A percentile compares a stretch with the other conserved stretches of the same genome.
These are phyloP conservation scores for Oreortyx pictus DNA, from an alignment of 2,797 vertebrate genomes.

Conservation along the genomic window DNA sequence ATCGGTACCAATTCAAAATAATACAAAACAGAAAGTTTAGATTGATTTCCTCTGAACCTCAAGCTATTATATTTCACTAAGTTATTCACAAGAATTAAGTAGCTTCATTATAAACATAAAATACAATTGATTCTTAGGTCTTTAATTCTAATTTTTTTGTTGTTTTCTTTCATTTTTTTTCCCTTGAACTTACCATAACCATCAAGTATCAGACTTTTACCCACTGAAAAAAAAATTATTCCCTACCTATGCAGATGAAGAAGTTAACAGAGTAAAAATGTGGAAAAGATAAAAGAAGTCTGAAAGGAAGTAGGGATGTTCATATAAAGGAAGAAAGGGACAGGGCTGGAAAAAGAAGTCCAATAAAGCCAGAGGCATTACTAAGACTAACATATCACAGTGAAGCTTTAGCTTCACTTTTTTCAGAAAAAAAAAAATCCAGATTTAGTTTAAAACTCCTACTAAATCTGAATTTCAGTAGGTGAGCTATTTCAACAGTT, in stretches of 20 bases:
- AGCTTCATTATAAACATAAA: background rate
- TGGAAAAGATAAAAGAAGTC: background rate
- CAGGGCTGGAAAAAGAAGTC: background rate
- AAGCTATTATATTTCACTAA: background rate
- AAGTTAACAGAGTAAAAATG: background rate
- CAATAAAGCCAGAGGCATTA: accelerated
- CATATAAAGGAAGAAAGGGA: background rate
- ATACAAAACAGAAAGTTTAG: background rate
- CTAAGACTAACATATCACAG: background rate
- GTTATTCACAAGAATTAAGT: background rate
- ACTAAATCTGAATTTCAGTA: background rate
- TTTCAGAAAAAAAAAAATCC: background rate
- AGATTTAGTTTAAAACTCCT: background rate
- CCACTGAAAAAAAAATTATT: background rate
- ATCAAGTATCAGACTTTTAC: background rate
- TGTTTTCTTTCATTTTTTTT: accelerated
- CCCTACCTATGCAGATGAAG: background rate
- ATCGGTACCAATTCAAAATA: background rate
- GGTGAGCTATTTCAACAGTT: background rate
- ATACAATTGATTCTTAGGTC: background rate
- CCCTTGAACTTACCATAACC: background rate
- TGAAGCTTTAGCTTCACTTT: background rate
- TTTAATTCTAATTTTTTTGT: background rate
- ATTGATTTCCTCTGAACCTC: background rate
- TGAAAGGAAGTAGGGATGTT: background rate